A percentile compares a stretch with the other conserved stretches of the same genome.
Evolutionary conservation across 1,140 invertebrate genomes (phyloP).

Genomic region (Papilio dardanus): DNA sequence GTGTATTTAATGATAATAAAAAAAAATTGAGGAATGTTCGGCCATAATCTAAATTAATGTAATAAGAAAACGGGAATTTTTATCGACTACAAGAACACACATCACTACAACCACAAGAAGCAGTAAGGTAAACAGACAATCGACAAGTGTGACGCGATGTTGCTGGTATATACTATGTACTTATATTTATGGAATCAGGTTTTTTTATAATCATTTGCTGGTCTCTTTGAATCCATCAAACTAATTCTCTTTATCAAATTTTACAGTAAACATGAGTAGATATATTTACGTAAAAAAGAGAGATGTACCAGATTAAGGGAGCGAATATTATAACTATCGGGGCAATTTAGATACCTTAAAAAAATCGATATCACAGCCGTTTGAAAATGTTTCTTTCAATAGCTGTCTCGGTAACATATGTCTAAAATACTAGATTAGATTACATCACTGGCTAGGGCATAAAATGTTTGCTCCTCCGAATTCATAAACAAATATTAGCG

Average conservation of each 20-base stretch:
- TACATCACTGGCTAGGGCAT: neutral
- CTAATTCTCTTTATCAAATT: neutral
- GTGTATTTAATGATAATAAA: constrained; percentile 62
- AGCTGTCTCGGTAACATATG: neutral
- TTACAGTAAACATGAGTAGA: too few species aligned
- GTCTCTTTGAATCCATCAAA: neutral
- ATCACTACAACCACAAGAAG: constrained; percentile 71
- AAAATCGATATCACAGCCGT: neutral
- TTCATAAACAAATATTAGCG: neutral
- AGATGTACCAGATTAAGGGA: too few species aligned
- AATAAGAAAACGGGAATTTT: constrained; percentile 67
- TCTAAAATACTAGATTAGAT: neutral
- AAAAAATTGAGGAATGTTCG: constrained; percentile 76
- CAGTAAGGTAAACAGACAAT: constrained; percentile 78
- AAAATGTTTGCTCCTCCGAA: neutral
- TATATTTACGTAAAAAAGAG: neutral
- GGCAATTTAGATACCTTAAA: too few species aligned
- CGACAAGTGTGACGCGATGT: constrained; percentile 71
- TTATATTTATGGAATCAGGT: constrained; percentile 73
- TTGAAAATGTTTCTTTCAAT: neutral
- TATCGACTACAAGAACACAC: constrained; percentile 73
- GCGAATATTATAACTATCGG: too few species aligned
- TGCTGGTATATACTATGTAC: constrained; percentile 64
- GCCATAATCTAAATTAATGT: constrained; percentile 77
- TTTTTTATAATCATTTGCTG: constrained; percentile 47